Evolutionary conservation across 2,888 invertebrate species (phyloP).

Genomic region (Microctonus brassicae): DNA sequence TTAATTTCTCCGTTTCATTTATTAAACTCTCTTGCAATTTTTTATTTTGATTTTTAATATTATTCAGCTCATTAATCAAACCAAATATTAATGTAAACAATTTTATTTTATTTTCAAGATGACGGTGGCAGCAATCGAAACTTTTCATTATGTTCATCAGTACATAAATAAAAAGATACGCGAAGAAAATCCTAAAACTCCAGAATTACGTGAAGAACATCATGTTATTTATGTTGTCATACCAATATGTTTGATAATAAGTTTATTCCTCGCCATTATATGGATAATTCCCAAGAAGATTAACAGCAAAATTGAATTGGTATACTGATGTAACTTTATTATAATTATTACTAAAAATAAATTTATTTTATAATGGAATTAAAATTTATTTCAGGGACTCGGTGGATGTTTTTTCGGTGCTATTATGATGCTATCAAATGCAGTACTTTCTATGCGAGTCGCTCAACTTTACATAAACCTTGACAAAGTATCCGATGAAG

Average conservation of each 20-base stretch:
- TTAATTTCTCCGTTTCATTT: conserved; percentile 15
- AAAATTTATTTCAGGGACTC: conserved; percentile 49
- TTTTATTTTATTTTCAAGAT: conserved; percentile 36
- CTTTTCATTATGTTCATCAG: conserved; percentile 60
- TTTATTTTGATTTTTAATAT: too few relatives aligned
- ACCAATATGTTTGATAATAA: conserved; percentile 54
- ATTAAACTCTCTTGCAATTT: neutral
- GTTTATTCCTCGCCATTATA: conserved; percentile 44
- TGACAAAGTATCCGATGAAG: conserved; percentile 55
- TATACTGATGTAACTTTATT: conserved; percentile 40
- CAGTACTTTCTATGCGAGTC: conserved; percentile 61
- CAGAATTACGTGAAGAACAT: conserved; percentile 58
- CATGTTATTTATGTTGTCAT: conserved; percentile 58
- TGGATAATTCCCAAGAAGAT: conserved; percentile 46
- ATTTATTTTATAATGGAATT: conserved; percentile 10
- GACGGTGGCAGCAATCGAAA: conserved; percentile 43
- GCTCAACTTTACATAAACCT: conserved; percentile 60
- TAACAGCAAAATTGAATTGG: conserved; percentile 39
- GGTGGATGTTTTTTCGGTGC: conserved; percentile 51
- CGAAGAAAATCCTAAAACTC: conserved; percentile 43
- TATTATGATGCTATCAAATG: conserved; percentile 52
- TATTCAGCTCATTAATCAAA: neutral
- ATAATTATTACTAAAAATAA: conserved; percentile 3
- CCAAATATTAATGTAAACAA: neutral
- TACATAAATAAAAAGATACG: conserved; percentile 41